Evolutionary conservation across 2,888 invertebrate species (phyloP).

Genomic region (Mesorhabditis spiculigera): DNA sequence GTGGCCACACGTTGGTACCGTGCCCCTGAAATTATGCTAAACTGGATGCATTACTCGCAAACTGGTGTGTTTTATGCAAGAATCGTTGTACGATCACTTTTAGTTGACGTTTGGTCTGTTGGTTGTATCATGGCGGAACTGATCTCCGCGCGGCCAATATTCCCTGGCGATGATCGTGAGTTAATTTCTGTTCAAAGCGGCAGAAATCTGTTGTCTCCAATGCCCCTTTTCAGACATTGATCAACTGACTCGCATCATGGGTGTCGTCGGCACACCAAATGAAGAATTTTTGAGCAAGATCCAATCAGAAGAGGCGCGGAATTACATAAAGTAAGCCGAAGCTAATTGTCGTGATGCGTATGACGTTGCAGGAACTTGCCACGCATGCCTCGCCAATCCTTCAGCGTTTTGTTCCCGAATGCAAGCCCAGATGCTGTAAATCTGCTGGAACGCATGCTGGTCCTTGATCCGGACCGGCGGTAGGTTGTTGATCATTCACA

Average conservation of each 20-base stretch:
- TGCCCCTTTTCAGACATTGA: slow-evolving; percentile 76
- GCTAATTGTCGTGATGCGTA: neutral
- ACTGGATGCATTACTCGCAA: slow-evolving; percentile 87
- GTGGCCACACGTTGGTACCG: slow-evolving; percentile 72
- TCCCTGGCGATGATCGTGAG: slow-evolving; percentile 51
- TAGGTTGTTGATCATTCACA: slow-evolving; percentile 6
- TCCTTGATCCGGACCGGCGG: slow-evolving; percentile 80
- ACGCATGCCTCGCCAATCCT: slow-evolving; percentile 31
- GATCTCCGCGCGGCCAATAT: slow-evolving; percentile 46
- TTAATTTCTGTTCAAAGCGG: slow-evolving; percentile 2
- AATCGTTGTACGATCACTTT: slow-evolving; percentile 15
- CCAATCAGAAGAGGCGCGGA: slow-evolving; percentile 82
- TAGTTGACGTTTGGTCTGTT: slow-evolving; percentile 55
- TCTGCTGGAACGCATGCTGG: slow-evolving; percentile 91
- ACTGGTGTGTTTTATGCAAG: slow-evolving; percentile 66
- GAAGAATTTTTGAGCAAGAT: slow-evolving; percentile 89
- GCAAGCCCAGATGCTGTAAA: slow-evolving; percentile 97
- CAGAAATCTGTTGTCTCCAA: neutral
- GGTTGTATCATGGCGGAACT: slow-evolving; percentile 55
- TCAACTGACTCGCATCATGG: slow-evolving; percentile 93
- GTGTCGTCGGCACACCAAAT: slow-evolving; percentile 87
- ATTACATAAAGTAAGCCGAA: slow-evolving; percentile 70
- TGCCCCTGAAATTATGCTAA: slow-evolving; percentile 66
- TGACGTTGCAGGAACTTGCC: slow-evolving; percentile 31
- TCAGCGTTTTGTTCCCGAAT: slow-evolving; percentile 72